Percentiles rank a stretch among this genome's conserved stretches.
Evolutionary conservation across 2,113 vertebrate species (phyloP).

Genomic region (Hydrolagus affinis): DNA sequence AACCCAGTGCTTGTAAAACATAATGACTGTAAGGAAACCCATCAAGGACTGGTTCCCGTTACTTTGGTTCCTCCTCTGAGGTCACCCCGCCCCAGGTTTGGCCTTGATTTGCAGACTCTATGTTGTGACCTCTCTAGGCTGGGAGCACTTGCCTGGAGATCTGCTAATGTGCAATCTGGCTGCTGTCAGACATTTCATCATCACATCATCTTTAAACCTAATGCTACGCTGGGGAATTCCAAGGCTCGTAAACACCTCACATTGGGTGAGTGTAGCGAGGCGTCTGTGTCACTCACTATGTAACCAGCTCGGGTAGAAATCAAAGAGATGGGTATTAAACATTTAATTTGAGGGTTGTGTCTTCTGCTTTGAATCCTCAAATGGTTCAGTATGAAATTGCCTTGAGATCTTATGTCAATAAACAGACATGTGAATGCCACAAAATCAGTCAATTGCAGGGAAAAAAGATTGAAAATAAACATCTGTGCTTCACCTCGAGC

Average conservation of each 20-base stretch:
- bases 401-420: no score
- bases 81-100: no score
- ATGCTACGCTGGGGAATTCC: neutral
- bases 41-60: neutral
- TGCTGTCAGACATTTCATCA: neutral
- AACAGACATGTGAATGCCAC: neutral
- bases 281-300: neutral
- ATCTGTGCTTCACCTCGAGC: neutral
- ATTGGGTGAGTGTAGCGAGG: neutral
- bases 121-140: neutral
- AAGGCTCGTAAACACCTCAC: neutral
- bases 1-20: neutral
- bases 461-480: neutral
- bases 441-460: neutral
- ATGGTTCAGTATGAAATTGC: no score
- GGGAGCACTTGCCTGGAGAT: neutral
- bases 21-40: neutral
- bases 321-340: neutral
- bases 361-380: no score
- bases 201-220: no score
- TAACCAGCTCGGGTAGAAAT: neutral
- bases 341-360: neutral
- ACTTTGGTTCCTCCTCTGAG: no score
- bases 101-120: neutral
- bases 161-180: neutral